A percentile compares a stretch with the other conserved stretches of the same genome.
Evolutionary conservation across 2,113 vertebrate genomes (phyloP).

Genomic region (Tachycineta bicolor): DNA sequence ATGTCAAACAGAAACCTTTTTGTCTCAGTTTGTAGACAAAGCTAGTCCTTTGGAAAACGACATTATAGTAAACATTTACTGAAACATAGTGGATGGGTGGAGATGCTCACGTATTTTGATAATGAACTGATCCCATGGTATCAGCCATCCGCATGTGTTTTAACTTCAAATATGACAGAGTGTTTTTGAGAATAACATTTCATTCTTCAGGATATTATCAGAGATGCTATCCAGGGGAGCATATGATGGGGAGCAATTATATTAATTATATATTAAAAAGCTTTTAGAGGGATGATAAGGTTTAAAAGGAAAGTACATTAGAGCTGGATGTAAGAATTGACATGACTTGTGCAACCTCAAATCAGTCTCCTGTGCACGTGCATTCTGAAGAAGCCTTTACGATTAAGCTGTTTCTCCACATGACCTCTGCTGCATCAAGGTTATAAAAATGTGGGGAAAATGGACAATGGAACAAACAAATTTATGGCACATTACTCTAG

Average conservation of each 20-base stretch:
- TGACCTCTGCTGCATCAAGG: not conserved
- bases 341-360: not conserved
- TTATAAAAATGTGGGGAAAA: not conserved
- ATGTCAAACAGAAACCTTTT: not conserved
- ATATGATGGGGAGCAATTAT: slow-evolving; percentile 25
- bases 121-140: not conserved
- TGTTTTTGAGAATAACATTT: slow-evolving; percentile 10
- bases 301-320: slow-evolving; percentile 41
- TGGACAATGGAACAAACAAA: not conserved
- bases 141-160: not conserved
- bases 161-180: not conserved
- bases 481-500: not conserved
- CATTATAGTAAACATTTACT: not conserved
- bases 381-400: not conserved
- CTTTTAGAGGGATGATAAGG: slow-evolving; percentile 2
- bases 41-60: not conserved
- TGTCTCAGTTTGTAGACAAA: not conserved
- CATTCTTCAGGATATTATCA: slow-evolving; percentile 14
- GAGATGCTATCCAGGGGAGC: not conserved
- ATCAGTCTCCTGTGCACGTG: not conserved
- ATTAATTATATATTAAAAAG: slow-evolving; percentile 50
- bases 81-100: not conserved
- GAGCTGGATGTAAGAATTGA: not conserved
- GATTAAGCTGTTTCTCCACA: not conserved
- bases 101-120: not conserved